Evolutionary conservation across 2,113 vertebrate species (phyloP), one percentile per base, ranked within the genome.

Genomic region (Gymnocephalus cernua): DNA sequence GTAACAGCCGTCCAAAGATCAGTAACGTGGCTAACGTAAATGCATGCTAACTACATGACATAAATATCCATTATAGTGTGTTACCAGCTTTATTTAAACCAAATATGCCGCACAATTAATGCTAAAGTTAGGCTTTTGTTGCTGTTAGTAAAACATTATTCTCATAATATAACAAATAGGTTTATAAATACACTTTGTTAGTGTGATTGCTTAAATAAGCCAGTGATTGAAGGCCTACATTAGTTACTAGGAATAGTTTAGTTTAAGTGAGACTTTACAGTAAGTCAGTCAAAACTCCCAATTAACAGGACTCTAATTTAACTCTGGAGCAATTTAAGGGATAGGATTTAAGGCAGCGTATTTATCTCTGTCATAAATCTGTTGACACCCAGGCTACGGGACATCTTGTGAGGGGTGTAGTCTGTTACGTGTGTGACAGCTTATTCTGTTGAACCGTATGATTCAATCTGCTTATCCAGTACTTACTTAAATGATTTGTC

Each of bases 41-140:
- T n/a, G 21, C 27, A 54, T 47, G 74, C 59, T 82, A 75, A 53
- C 65, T 8, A 15, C 25, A 14, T 50, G 45, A 70, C 44, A 38
- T 27, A 44, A 57, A 72, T 63, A 61, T 16, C 9, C 9, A 2
- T 25, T 7, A 15, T 38, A 19, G 21, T 3, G 41, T 19, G 23
- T 19, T 10, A 7, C 25, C 38, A 8, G 79, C 59, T 61, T 56
- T 16, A 6, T 9, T 38, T 14, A 38, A 38, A 38, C 35, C 35
- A 38, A 8, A 11, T 9, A 53, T 53, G 8, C 54, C 10, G 6
- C 16, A 47, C 32, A 51, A 4, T 15, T 48, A 6, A 32, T 21
- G 0, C 6, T n/a, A 2, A 18, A 3, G 4, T 16, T 0, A 7
- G 4, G 3, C 2, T 16, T 18, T 29, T 61, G 4, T 53, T 53